A percentile compares a stretch with the other conserved stretches of the same genome.
phyloP scores from a whole-genome alignment of 2,888 invertebrate species.

The Tipula lateralis region DNA sequence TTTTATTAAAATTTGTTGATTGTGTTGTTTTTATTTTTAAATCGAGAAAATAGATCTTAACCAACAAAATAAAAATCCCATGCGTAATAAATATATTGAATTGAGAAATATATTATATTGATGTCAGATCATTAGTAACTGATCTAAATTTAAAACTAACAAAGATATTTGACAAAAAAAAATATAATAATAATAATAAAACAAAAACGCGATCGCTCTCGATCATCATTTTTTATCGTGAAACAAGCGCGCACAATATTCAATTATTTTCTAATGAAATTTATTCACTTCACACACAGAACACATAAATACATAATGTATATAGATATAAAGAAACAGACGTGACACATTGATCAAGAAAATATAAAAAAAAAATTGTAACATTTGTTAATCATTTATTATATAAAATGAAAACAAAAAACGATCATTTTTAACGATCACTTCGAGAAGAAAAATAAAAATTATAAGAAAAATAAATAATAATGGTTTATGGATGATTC shows the following conservation, averaged over 20 bases:
- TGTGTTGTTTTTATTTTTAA: background rate
- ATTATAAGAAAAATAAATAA: slow-evolving; percentile 28
- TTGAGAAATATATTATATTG: slow-evolving; percentile 19
- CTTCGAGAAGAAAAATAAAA: slow-evolving; percentile 25
- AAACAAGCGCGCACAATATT: slow-evolving; percentile 12
- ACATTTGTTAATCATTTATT: slow-evolving; percentile 31
- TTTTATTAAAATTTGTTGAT: slow-evolving; percentile 19
- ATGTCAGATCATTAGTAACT: slow-evolving; percentile 30
- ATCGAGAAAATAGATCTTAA: background rate
- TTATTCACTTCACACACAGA: slow-evolving; percentile 19
- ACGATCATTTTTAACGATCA: slow-evolving; percentile 28
- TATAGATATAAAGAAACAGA: background rate
- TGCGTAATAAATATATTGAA: slow-evolving; percentile 24
- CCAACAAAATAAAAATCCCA: background rate
- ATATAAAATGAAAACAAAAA: slow-evolving; percentile 16
- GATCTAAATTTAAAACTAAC: slow-evolving; percentile 29
- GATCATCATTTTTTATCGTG: slow-evolving; percentile 24
- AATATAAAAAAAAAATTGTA: slow-evolving; percentile 25
- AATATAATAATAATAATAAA: too few species aligned
- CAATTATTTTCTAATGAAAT: slow-evolving; percentile 24
- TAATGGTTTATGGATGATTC: slow-evolving; percentile 30
- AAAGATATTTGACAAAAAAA: slow-evolving; percentile 6
- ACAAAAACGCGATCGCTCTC: background rate
- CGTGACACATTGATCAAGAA: slow-evolving; percentile 30
- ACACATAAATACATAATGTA: background rate